These are phyloP conservation scores for Oligia fasciuncula DNA, from an alignment of 2,888 invertebrate genomes.

Conservation along the genomic window DNA sequence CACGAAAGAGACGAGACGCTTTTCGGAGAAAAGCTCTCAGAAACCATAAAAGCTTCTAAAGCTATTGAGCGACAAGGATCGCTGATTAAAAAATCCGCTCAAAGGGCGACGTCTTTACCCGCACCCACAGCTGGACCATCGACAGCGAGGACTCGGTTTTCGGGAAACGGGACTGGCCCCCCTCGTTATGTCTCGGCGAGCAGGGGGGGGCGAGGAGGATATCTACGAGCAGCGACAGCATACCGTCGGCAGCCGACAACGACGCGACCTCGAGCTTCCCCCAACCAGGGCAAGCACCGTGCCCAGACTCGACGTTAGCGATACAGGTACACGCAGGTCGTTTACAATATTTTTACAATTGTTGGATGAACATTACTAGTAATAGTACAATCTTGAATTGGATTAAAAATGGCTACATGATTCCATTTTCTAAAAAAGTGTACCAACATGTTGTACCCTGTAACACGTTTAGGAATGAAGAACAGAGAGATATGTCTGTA, in stretches of 20 bases:
- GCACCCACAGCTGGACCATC: neutral
- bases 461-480: neutral
- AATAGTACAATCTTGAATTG: neutral
- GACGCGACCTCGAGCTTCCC: neutral
- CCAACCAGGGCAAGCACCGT: neutral
- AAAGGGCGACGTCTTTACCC: neutral
- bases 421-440: neutral
- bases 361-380: neutral
- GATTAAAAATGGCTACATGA: neutral
- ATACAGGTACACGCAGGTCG: neutral
- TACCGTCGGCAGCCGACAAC: neutral
- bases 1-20: too few species aligned
- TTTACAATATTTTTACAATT: neutral
- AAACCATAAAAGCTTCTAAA: constrained; percentile 4
- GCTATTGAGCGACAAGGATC: constrained; percentile 7
- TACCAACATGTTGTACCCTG: neutral
- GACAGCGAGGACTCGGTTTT: constrained; percentile 2
- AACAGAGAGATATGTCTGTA: too few species aligned
- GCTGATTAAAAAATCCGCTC: neutral
- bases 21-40: too few species aligned
- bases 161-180: constrained; percentile 1
- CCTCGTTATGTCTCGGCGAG: neutral
- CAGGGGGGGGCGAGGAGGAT: neutral
- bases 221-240: neutral
- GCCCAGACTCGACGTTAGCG: neutral